A percentile compares a stretch with the other conserved stretches of the same genome.
phyloP scores from a whole-genome alignment of 2,113 vertebrate genomes.

The Synchiropus splendidus region DNA sequence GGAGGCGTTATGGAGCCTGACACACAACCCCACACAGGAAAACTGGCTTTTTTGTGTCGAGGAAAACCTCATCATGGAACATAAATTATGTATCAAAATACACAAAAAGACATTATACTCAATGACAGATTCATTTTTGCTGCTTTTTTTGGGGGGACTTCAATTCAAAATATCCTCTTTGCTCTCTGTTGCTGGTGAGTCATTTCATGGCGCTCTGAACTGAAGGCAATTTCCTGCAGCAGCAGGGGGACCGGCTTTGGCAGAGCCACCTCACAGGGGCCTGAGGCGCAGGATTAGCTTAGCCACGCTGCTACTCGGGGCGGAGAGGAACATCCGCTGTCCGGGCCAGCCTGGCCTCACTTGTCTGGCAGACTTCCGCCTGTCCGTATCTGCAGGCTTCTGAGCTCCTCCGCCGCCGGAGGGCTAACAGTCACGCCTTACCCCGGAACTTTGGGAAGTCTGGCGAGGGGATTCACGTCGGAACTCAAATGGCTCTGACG shows the following conservation, averaged over 20 bases:
- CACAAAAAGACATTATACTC: slow-evolving; percentile 3
- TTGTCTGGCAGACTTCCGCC: slow-evolving; percentile 42
- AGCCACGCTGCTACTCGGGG: slow-evolving; percentile 52
- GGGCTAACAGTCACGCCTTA: no score
- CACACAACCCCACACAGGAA: slow-evolving; percentile 48
- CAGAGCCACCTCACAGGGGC: slow-evolving; percentile 53
- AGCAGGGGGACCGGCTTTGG: slow-evolving; percentile 63
- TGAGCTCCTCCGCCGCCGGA: slow-evolving; percentile 18
- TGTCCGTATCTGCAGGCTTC: slow-evolving; percentile 1
- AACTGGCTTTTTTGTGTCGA: slow-evolving; percentile 52
- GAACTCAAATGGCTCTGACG: no score
- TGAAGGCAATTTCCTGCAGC: slow-evolving; percentile 70
- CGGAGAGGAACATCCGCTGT: slow-evolving; percentile 54
- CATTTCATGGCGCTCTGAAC: slow-evolving; percentile 58
- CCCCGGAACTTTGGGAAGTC: slow-evolving; percentile 26
- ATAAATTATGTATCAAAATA: slow-evolving; percentile 35
- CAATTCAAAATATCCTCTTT: no score
- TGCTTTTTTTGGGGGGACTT: no score
- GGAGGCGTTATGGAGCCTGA: slow-evolving; percentile 57
- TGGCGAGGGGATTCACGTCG: no score
- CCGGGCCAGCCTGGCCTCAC: slow-evolving; percentile 34
- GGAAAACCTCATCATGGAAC: slow-evolving; percentile 17
- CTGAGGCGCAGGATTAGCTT: slow-evolving; percentile 62
- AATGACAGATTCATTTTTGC: no score
- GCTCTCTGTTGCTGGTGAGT: slow-evolving; percentile 24